phyloP scores from a whole-genome alignment of 2,888 invertebrate species.

The Microplitis deprimator region DNA sequence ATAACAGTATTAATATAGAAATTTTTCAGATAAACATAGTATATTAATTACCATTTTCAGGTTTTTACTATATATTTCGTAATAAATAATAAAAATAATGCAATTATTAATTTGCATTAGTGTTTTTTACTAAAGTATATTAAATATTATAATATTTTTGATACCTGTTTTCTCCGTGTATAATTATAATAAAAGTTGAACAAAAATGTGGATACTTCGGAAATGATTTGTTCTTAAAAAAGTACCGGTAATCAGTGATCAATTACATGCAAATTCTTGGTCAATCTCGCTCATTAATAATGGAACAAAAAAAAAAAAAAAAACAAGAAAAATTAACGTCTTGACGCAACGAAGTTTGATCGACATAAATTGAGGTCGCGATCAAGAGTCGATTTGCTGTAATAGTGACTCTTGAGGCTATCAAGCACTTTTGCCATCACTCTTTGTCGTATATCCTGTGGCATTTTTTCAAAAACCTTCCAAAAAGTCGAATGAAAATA shows the following conservation, averaged over 20 bases:
- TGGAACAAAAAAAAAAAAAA: constrained; percentile 24
- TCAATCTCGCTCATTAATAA: constrained; percentile 29
- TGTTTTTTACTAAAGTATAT: too few relatives aligned
- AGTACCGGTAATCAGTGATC: constrained; percentile 7
- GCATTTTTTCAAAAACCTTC: not conserved
- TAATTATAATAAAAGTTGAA: too few relatives aligned
- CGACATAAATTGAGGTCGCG: constrained; percentile 22
- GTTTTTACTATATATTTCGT: too few relatives aligned
- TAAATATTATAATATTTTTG: too few relatives aligned
- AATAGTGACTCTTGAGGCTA: constrained; percentile 25
- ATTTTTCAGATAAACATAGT: too few relatives aligned
- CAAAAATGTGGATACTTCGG: not conserved
- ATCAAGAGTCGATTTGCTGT: constrained; percentile 29
- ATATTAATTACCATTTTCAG: too few relatives aligned
- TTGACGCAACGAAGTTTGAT: constrained; percentile 16
- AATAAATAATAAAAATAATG: too few relatives aligned
- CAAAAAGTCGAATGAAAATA: constrained; percentile 11
- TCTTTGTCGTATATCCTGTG: not conserved
- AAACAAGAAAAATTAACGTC: constrained; percentile 11
- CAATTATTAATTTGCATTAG: too few relatives aligned
- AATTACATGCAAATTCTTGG: constrained; percentile 35
- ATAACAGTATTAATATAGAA: too few relatives aligned
- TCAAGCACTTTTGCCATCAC: constrained; percentile 12
- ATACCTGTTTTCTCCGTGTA: too few relatives aligned
- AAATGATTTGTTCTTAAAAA: constrained; percentile 3